Evolutionary conservation across 2,113 vertebrate genomes (phyloP).

Genomic region (Burhinus bistriatus): DNA sequence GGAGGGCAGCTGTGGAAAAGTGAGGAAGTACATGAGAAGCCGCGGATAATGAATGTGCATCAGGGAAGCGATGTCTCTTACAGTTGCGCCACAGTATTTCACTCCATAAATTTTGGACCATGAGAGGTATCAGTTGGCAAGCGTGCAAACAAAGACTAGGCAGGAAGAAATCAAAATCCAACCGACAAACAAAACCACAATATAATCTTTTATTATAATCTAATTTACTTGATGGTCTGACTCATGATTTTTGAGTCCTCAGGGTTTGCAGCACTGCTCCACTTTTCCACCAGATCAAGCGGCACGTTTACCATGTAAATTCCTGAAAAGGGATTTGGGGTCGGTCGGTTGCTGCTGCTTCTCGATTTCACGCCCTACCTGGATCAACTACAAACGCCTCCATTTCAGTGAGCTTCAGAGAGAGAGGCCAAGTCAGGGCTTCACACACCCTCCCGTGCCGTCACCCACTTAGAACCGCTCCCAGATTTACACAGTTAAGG

Average conservation of each 20-base stretch:
- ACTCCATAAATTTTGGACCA: background rate
- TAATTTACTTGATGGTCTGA: slow-evolving; percentile 23
- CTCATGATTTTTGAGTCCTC: background rate
- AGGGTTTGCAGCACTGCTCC: background rate
- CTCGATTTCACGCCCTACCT: background rate
- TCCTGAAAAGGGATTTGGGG: background rate
- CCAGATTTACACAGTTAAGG: background rate
- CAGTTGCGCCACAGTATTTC: background rate
- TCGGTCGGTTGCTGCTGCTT: background rate
- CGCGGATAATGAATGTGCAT: rapidly evolving
- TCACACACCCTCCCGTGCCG: background rate
- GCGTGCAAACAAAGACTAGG: background rate
- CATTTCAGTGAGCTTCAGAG: rapidly evolving
- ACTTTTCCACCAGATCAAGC: background rate
- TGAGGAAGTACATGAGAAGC: background rate
- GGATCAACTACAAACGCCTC: background rate
- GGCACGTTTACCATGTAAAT: rapidly evolving
- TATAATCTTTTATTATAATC: slow-evolving; percentile 9
- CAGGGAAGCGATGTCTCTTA: background rate
- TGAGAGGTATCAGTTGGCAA: background rate
- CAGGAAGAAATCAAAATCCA: background rate
- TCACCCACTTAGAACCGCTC: background rate
- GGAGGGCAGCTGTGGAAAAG: background rate
- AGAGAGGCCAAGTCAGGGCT: background rate
- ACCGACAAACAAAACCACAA: background rate